Evolutionary conservation across 2,113 vertebrate species (phyloP), one percentile per base, ranked within the genome.

Genomic region (Sitta europaea): DNA sequence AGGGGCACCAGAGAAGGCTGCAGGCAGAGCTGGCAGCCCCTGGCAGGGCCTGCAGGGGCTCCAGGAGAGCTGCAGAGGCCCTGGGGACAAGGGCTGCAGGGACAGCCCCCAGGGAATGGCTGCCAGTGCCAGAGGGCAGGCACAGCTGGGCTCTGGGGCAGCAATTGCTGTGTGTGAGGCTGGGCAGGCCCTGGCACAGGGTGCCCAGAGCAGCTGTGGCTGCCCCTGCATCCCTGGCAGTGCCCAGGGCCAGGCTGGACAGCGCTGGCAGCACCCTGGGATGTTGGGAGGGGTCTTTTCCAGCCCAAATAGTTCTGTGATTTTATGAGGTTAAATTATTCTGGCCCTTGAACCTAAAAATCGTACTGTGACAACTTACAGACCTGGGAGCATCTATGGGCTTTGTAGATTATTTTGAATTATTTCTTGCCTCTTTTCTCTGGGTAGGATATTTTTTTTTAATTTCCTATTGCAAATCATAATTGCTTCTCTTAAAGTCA

Each of bases 281-380:
- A 2, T 0, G n/a, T n/a, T n/a, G n/a, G n/a, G n/a, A 8, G 12
- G 33, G 15, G 36, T 19, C 16, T 4, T 28, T 73, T 58, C 45
- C 36, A 53, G 24, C 14, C 1, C 43, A 51, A 73, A n/a, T 4
- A 10, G 11, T 38, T 53, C 10, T 38, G 12, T 38, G 33, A 28
- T 76, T 67, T 66, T 51, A 31, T 58, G 22, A 33, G 9, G 4
- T 8, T 70, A 42, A 27, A 12, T 59, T 14, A 27, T 50, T 67
- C 57, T 47, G 13, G 6, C 7, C 3, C 12, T 58, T 42, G 9
- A 45, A 63, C 14, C 3, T 22, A 50, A 73, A 93, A 76, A 16
- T 27, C 11, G 0, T 65, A 70, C 31, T 23, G 3, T n/a, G 19
- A 47, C n/a, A 27, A 28, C 5, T 9, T 19, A 33, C 0, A 0